Conservation (phyloP, 2,113 vertebrate genomes). For the Axis porcinus region DNA sequence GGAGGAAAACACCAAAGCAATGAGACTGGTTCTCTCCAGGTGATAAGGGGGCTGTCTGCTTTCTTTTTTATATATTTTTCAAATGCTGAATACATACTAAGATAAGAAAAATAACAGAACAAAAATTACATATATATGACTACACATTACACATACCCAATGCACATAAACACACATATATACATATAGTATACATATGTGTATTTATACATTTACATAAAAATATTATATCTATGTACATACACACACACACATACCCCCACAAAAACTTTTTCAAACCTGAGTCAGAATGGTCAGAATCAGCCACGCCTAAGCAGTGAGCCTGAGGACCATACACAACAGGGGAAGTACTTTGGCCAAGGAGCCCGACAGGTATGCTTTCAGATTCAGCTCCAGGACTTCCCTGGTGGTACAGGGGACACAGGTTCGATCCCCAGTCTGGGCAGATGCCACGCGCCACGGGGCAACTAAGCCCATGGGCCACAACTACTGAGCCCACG, state of each 20-base stretch:
- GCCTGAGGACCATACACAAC: accelerated
- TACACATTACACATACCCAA: neutral
- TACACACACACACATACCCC: accelerated
- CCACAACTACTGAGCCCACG: neutral
- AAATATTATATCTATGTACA: neutral
- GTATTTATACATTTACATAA: neutral
- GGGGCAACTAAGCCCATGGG: neutral
- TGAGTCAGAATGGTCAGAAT: neutral
- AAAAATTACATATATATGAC: neutral
- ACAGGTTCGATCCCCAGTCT: neutral
- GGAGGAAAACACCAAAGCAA: neutral
- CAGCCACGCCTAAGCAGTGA: neutral
- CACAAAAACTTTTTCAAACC: neutral
- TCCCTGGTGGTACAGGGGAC: neutral
- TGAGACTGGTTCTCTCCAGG: neutral
- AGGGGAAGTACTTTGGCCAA: accelerated
- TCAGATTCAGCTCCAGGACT: no score
- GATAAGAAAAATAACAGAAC: neutral
- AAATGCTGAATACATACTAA: neutral
- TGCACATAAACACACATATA: neutral
- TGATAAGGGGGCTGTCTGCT: no score
- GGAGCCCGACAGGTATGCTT: accelerated
- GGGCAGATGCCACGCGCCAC: neutral
- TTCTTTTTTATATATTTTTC: neutral
- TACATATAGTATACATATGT: no score